These are phyloP conservation scores for Catharus minimus DNA, from an alignment of 2,113 vertebrate genomes.

Conservation along the genomic window DNA sequence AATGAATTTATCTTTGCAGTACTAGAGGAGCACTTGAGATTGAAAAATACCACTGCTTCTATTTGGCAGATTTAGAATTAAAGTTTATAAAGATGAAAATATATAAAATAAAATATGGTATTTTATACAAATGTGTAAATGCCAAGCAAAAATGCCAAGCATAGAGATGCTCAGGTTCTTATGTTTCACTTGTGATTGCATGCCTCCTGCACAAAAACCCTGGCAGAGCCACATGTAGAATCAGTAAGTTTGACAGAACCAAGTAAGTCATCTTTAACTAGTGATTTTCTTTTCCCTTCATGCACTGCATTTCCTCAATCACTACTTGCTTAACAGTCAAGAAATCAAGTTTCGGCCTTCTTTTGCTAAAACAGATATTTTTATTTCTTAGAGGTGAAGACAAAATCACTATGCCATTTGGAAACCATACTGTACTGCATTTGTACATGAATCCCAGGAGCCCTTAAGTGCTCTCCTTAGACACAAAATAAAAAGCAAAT, in stretches of 20 bases:
- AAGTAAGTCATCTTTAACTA: neutral
- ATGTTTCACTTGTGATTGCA: neutral
- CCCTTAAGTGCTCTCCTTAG: neutral
- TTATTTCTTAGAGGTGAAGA: neutral
- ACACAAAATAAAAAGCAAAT: neutral
- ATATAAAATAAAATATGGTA: neutral
- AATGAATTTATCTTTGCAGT: neutral
- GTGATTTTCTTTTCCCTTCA: neutral
- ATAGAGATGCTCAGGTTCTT: neutral
- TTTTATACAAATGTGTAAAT: neutral
- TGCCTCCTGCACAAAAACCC: neutral
- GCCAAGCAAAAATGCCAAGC: neutral
- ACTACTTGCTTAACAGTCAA: neutral
- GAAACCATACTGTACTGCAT: accelerated
- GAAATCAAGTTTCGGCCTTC: neutral
- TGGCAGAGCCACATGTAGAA: neutral
- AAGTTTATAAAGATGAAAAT: neutral
- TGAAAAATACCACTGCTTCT: neutral
- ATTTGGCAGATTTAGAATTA: neutral
- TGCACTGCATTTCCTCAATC: neutral
- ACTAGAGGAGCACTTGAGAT: neutral
- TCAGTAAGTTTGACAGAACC: neutral
- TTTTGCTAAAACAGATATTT: neutral
- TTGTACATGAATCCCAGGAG: neutral
- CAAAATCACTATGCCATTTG: neutral